phyloP scores from a whole-genome alignment of 2,113 vertebrate genomes.

The Corydoras sp. region DNA sequence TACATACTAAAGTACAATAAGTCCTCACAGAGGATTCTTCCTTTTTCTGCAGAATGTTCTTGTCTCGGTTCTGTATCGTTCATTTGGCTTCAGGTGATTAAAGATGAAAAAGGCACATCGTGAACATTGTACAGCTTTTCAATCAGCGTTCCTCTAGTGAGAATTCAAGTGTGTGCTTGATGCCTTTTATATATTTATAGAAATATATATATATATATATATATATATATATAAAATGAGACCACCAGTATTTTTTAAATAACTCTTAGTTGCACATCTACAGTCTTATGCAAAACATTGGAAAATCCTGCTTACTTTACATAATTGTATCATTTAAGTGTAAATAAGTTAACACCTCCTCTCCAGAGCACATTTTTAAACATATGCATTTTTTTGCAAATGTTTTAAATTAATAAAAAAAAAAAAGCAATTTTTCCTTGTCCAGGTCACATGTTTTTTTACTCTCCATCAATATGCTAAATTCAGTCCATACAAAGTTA shows the following conservation, averaged over 20 bases:
- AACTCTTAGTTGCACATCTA: not conserved
- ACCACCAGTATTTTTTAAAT: conserved; percentile 23
- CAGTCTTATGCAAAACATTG: too few species aligned
- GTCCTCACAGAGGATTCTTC: conserved; percentile 96
- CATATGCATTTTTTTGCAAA: too few species aligned
- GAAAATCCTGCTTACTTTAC: too few species aligned
- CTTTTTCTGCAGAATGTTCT: not conserved
- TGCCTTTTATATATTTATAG: not conserved
- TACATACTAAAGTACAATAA: conserved; percentile 92
- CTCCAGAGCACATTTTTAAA: too few species aligned
- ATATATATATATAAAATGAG: conserved; percentile 34
- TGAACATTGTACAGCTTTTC: conserved; percentile 67
- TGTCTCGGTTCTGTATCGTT: conserved; percentile 56
- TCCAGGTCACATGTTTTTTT: too few species aligned
- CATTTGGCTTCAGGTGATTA: conserved; percentile 63
- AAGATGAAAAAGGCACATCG: conserved; percentile 65
- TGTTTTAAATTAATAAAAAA: too few species aligned
- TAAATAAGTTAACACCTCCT: too few species aligned
- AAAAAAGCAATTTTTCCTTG: too few species aligned
- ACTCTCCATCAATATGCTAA: too few species aligned
- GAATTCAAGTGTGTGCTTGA: conserved; percentile 62
- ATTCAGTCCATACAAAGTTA: too few species aligned
- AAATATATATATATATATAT: too few species aligned
- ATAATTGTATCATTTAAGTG: too few species aligned
- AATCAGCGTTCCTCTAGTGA: conserved; percentile 21